Percentiles rank a stretch among this genome's conserved stretches.
phyloP scores from a whole-genome alignment of 2,113 vertebrate species.

The Acanthochromis polyacanthus region DNA sequence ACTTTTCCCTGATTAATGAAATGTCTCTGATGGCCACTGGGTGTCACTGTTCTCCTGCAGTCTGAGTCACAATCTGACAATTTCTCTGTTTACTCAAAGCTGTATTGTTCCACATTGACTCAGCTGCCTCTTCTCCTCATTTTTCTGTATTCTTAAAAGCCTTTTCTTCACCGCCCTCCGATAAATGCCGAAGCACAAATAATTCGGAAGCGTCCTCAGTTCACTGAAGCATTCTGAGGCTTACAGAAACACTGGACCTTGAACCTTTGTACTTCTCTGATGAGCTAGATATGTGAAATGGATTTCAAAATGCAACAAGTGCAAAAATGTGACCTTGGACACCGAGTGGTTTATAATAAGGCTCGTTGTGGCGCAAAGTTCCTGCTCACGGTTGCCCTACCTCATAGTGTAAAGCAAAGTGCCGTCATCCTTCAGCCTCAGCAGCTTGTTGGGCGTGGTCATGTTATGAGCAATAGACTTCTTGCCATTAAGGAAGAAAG shows the following conservation, averaged over 20 bases:
- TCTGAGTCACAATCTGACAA: neutral
- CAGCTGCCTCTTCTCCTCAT: neutral
- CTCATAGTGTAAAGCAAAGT: conserved; percentile 84
- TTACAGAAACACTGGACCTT: neutral
- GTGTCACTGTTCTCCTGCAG: conserved; percentile 54
- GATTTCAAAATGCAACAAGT: neutral
- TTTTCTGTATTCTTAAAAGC: too few species aligned
- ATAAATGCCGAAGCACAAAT: neutral
- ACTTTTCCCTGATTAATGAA: neutral
- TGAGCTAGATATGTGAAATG: too few species aligned
- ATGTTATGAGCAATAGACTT: conserved; percentile 85
- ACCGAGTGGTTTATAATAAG: neutral
- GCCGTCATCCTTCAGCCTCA: conserved; percentile 81
- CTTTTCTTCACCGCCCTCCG: neutral
- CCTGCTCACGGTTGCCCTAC: conserved; percentile 35
- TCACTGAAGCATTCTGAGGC: neutral
- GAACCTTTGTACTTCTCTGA: neutral
- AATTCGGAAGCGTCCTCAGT: neutral
- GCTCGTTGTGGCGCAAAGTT: too few species aligned
- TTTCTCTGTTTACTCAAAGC: neutral
- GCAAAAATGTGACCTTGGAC: neutral
- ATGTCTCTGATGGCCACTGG: conserved; percentile 49
- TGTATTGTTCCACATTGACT: neutral
- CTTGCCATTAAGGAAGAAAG: conserved; percentile 84
- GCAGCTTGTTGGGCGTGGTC: conserved; percentile 85